Evolutionary conservation across 1,140 invertebrate species (phyloP).

Genomic region (Zaprionus davidi): DNA sequence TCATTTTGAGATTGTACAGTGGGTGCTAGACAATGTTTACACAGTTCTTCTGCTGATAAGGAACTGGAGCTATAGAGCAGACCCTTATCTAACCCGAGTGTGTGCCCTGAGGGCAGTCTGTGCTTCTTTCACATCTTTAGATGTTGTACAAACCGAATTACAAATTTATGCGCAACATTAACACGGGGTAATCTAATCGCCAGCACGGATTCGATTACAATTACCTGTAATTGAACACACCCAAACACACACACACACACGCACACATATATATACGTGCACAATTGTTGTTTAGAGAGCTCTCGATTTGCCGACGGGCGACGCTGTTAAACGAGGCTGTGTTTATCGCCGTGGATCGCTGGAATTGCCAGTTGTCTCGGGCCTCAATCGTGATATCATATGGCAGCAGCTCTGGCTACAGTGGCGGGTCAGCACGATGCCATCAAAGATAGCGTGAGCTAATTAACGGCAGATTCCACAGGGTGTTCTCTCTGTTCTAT

Average conservation of each 20-base stretch:
- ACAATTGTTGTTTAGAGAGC: constrained; percentile 24
- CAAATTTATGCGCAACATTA: neutral
- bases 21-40: constrained; percentile 45
- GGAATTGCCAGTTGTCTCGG: constrained; percentile 24
- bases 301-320: constrained; percentile 23
- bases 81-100: neutral
- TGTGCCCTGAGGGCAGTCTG: neutral
- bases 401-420: constrained; percentile 31
- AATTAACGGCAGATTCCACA: constrained; percentile 31
- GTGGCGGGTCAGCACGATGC: constrained; percentile 23
- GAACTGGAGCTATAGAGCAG: neutral
- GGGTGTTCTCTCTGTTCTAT: neutral
- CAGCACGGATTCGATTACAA: constrained; percentile 16
- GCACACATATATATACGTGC: neutral
- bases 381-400: constrained; percentile 33
- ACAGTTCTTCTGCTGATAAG: constrained; percentile 32
- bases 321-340: constrained; percentile 8
- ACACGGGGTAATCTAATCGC: constrained; percentile 33
- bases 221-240: constrained; percentile 13
- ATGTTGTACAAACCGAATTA: constrained; percentile 21
- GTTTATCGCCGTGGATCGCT: constrained; percentile 27
- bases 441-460: constrained; percentile 14
- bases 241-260: neutral
- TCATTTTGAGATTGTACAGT: constrained; percentile 48
- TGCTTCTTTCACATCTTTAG: neutral